A percentile compares a stretch with the other conserved stretches of the same genome.
These are phyloP conservation scores for Cerceris ruficornis DNA, from an alignment of 2,888 invertebrate species.

Conservation along the genomic window DNA sequence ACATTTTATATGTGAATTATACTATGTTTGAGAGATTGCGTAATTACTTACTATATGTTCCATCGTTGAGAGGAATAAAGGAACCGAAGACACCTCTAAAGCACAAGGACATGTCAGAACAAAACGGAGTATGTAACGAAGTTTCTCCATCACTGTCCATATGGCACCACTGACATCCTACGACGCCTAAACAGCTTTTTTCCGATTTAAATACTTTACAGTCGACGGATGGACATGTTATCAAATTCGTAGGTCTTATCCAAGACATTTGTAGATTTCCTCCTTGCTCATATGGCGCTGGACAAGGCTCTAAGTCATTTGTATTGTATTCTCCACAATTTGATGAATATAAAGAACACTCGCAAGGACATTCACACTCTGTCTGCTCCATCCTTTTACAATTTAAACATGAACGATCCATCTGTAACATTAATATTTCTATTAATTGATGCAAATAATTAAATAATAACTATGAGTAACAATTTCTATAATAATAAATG, in stretches of 20 bases:
- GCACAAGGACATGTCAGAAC: slow-evolving; percentile 91
- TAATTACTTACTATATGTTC: slow-evolving; percentile 82
- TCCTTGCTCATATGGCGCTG: slow-evolving; percentile 76
- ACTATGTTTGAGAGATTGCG: background rate
- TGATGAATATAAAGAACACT: slow-evolving; percentile 87
- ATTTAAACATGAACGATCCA: slow-evolving; percentile 93
- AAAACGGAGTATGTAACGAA: slow-evolving; percentile 88
- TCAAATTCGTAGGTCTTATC: slow-evolving; percentile 82
- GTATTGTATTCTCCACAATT: slow-evolving; percentile 79
- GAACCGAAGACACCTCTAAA: slow-evolving; percentile 94
- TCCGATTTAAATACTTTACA: slow-evolving; percentile 87
- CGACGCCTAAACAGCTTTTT: slow-evolving; percentile 86
- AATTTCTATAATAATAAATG: no score
- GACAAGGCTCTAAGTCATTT: slow-evolving; percentile 71
- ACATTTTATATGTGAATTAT: no score
- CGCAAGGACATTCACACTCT: slow-evolving; percentile 97
- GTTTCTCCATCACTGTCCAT: slow-evolving; percentile 89
- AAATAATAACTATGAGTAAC: background rate
- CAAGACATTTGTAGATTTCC: slow-evolving; percentile 71
- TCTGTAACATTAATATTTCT: slow-evolving; percentile 75
- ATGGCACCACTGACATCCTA: slow-evolving; percentile 97
- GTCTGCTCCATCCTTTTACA: slow-evolving; percentile 97
- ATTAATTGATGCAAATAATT: no score
- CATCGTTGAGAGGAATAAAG: slow-evolving; percentile 91
- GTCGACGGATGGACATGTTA: slow-evolving; percentile 86